A percentile compares a stretch with the other conserved stretches of the same genome.
Evolutionary conservation across 2,888 invertebrate genomes (phyloP).

Genomic region (Platycheirus rosarum): DNA sequence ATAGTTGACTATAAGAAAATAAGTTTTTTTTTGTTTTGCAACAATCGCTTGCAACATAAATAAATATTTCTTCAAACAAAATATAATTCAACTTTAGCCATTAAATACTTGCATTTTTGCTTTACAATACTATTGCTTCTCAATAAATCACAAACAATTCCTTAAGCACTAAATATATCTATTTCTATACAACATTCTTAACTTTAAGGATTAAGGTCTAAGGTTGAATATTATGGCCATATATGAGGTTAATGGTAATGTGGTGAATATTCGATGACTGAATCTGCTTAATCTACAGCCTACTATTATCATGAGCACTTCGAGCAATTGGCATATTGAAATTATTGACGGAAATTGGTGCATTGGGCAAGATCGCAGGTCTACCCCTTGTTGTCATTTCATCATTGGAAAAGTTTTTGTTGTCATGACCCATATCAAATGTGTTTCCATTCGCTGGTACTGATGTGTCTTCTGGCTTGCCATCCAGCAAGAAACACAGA

Average conservation of each 20-base stretch:
- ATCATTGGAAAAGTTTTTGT: conserved; percentile 81
- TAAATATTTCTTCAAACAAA: conserved; percentile 5
- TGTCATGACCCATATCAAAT: conserved; percentile 81
- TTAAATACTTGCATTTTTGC: too few relatives aligned
- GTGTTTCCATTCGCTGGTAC: conserved; percentile 70
- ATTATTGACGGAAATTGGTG: too few relatives aligned
- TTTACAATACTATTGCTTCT: not conserved
- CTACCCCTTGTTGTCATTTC: conserved; percentile 79
- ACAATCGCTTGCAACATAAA: not conserved
- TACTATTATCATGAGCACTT: conserved; percentile 79
- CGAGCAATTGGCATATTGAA: conserved; percentile 71
- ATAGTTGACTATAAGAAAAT: too few relatives aligned
- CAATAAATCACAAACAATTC: conserved; percentile 6
- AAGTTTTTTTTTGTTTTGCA: not conserved
- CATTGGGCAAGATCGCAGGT: conserved; percentile 78
- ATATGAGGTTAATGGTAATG: conserved; percentile 1
- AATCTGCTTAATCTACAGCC: conserved; percentile 77
- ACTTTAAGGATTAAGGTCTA: conserved; percentile 3
- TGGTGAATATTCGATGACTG: conserved; percentile 14
- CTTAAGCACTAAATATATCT: not conserved
- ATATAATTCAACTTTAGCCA: too few relatives aligned
- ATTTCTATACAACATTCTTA: not conserved
- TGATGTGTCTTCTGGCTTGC: conserved; percentile 78
- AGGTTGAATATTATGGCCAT: conserved; percentile 10
- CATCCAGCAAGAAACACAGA: conserved; percentile 92